Evolutionary conservation across 2,113 vertebrate species (phyloP), one percentile per base, ranked within the genome.

Genomic region (Pterocles burchelli): DNA sequence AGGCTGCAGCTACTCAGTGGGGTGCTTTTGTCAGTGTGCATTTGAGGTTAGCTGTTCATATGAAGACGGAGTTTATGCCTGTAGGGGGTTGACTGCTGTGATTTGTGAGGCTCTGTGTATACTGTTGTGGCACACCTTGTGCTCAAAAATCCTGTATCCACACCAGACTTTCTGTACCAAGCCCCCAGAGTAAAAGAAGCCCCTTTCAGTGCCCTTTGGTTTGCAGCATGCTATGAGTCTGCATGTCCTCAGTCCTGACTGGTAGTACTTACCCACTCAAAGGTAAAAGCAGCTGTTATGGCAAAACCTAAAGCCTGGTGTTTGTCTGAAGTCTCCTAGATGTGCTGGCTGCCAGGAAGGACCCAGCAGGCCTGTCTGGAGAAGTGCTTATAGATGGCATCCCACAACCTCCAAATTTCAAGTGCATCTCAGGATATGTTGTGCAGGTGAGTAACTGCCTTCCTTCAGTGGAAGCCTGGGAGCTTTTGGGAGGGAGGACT

Each of bases 311-410:
- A 97, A n/a, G 80, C 51, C 14, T 70, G 13, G 59, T 93, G 46
- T 90, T 93, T 77, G 20, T 92, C 71, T 73, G 75, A 91, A 99
- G 99, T 79, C 99, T 99, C 85, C 93, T 98, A 97, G 98, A 98
- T 93, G 98, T 98, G 62, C 92, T 99, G 83, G 98, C 98, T 83
- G 98, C 98, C 20, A 98, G 98, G 77, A 99, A 99, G 75, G 97
- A 99, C 78, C 97, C 98, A 48, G 97, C 96, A n/a, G 98, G 98
- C 43, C 74, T 98, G 61, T 96, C 95, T 85, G 97, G 90, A 80
- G 88, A 96, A 86, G 96, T 97, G 46, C 88, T 97, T 41, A 93
- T 98, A 72, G 96, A 96, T 57, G 97, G 96, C 55, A 83, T 75
- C 43, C 86, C 88, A 45, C 96, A 95, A 13, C 90, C 96, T 74